Evolutionary conservation across 1,140 invertebrate species (phyloP).

Genomic region (Ceratina calcarata): DNA sequence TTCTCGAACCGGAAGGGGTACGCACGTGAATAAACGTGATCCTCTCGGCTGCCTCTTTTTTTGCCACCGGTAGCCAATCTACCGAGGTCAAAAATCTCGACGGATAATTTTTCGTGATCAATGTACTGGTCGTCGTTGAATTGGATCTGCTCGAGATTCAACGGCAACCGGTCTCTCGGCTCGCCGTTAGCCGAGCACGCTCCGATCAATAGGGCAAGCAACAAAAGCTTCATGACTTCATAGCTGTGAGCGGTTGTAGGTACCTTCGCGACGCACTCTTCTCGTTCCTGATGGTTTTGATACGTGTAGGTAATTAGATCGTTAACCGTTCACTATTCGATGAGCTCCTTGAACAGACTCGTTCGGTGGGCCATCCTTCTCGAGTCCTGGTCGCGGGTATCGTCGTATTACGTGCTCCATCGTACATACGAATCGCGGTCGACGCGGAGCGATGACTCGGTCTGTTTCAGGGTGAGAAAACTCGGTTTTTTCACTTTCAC

Average conservation of each 20-base stretch:
- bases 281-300: background rate
- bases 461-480: background rate
- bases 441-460: background rate
- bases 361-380: background rate
- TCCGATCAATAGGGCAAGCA: conserved; percentile 60
- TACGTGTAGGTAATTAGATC: background rate
- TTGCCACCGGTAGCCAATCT: background rate
- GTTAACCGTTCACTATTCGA: background rate
- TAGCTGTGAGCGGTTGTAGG: conserved; percentile 41
- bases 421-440: background rate
- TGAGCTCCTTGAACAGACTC: background rate
- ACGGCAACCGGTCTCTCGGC: conserved; percentile 30
- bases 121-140: background rate
- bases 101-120: background rate
- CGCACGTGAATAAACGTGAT: background rate
- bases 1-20: conserved; percentile 51
- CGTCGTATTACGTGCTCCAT: background rate
- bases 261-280: background rate
- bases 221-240: conserved; percentile 72
- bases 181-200: conserved; percentile 59
- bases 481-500: background rate
- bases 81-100: background rate
- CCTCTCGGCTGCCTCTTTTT: background rate
- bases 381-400: no score
- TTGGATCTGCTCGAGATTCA: background rate